A percentile compares a stretch with the other conserved stretches of the same genome.
Evolutionary conservation across 1,140 invertebrate genomes (phyloP).

Genomic region (Ganaspis sp.): DNA sequence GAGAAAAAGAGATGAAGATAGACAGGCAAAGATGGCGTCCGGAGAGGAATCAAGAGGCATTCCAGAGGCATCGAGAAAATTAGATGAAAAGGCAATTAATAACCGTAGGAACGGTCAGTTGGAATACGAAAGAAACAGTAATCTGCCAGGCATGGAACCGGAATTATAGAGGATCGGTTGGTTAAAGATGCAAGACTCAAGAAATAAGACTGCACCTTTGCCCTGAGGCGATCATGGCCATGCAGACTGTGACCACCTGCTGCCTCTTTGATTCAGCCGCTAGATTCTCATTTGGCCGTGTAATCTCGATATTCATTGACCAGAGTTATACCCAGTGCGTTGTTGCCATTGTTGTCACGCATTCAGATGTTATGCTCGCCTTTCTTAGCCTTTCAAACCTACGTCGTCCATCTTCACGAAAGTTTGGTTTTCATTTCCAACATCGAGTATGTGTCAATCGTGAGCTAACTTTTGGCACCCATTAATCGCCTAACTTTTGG

Average conservation of each 20-base stretch:
- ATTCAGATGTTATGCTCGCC: not conserved
- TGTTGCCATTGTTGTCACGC: conserved; percentile 7
- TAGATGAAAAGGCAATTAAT: conserved; percentile 63
- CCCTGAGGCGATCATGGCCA: conserved; percentile 50
- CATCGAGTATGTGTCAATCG: not conserved
- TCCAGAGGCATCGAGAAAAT: conserved; percentile 49
- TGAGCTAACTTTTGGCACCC: not conserved
- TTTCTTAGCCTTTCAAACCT: not conserved
- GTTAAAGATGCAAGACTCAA: conserved; percentile 36
- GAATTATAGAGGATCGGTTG: not conserved
- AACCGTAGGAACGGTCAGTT: conserved; percentile 48
- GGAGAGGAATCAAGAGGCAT: conserved; percentile 35
- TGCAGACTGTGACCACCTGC: conserved; percentile 71
- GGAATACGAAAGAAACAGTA: conserved; percentile 52
- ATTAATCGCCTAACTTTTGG: too few relatives aligned
- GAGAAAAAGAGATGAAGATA: conserved; percentile 39
- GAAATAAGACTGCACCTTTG: conserved; percentile 56
- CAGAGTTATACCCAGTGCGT: conserved; percentile 37
- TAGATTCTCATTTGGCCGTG: conserved; percentile 72
- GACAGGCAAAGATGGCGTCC: conserved; percentile 48
- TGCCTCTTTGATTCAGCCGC: conserved; percentile 75
- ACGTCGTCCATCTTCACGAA: not conserved
- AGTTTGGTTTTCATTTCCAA: not conserved
- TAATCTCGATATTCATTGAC: conserved; percentile 72
- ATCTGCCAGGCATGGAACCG: conserved; percentile 47